A percentile compares a stretch with the other conserved stretches of the same genome.
phyloP scores from a whole-genome alignment of 2,797 vertebrate genomes.

The Nyctalus aviator region DNA sequence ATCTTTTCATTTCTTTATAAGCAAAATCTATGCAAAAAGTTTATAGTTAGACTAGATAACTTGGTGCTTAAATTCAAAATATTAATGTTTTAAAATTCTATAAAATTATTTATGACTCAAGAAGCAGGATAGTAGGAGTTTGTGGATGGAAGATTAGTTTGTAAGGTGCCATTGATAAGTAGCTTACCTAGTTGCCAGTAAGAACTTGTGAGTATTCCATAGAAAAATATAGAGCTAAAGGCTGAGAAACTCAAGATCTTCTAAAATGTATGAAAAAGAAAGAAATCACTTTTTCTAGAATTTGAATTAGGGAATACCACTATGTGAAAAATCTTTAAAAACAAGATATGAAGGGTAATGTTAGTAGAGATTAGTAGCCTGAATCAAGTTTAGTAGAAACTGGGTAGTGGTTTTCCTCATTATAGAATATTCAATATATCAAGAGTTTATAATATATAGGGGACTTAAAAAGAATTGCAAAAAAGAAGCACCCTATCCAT shows the following conservation, averaged over 20 bases:
- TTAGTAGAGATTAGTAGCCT: background rate
- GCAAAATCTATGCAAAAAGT: background rate
- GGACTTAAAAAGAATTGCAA: background rate
- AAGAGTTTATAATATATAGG: background rate
- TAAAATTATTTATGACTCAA: background rate
- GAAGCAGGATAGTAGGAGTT: background rate
- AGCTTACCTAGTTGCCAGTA: background rate
- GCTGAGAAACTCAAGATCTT: background rate
- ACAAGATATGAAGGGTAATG: background rate
- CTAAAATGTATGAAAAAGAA: background rate
- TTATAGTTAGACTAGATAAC: background rate
- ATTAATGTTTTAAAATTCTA: background rate
- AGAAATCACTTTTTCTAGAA: background rate
- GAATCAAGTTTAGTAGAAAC: background rate
- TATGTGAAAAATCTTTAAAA: background rate
- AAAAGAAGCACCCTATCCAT: background rate
- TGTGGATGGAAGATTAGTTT: background rate
- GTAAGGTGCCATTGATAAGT: background rate
- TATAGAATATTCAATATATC: background rate
- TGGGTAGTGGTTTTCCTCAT: background rate
- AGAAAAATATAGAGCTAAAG: background rate
- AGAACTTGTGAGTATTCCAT: background rate
- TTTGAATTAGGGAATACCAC: background rate
- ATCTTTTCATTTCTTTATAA: background rate
- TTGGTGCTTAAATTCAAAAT: slow-evolving; percentile 2